Conservation (phyloP, 2,797 vertebrate species). For the Lutjanus campechanus region DNA sequence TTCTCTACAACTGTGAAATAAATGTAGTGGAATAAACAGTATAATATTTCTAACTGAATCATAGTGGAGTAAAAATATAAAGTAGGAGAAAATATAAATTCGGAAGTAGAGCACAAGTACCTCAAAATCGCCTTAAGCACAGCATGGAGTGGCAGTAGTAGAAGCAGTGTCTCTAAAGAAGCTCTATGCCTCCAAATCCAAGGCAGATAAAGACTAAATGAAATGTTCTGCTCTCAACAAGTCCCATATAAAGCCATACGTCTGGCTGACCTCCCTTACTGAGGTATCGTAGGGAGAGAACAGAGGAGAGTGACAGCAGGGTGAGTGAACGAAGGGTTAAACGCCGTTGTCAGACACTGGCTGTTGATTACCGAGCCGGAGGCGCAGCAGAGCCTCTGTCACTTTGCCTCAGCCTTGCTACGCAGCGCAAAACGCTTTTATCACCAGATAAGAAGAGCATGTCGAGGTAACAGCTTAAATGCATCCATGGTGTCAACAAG, state of each 20-base stretch:
- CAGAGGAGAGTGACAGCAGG: conserved; percentile 37
- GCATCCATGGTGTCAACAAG: conserved; percentile 37
- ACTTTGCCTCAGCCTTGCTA: conserved; percentile 52
- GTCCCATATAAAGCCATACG: conserved; percentile 16
- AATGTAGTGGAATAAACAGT: too few species aligned
- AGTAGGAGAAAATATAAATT: too few species aligned
- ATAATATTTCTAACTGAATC: too few species aligned
- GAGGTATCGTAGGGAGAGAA: conserved; percentile 25
- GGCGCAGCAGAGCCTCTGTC: conserved; percentile 53
- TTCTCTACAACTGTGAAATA: too few species aligned
- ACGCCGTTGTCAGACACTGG: conserved; percentile 44
- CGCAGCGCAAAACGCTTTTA: conserved; percentile 60
- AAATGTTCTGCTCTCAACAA: background rate
- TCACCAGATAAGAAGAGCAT: conserved; percentile 59
- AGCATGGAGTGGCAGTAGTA: too few species aligned
- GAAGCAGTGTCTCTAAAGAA: background rate
- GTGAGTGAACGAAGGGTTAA: conserved; percentile 55
- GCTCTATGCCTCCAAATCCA: background rate
- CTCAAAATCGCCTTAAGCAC: too few species aligned
- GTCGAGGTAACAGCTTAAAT: conserved; percentile 53
- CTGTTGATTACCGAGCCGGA: conserved; percentile 57
- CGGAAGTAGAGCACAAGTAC: too few species aligned
- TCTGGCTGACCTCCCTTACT: conserved; percentile 19
- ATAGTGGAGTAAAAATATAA: too few species aligned
- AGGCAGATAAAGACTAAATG: background rate